A percentile compares a stretch with the other conserved stretches of the same genome.
Conservation (phyloP, 2,888 invertebrate species). For the Caenorhabditis sinica region DNA sequence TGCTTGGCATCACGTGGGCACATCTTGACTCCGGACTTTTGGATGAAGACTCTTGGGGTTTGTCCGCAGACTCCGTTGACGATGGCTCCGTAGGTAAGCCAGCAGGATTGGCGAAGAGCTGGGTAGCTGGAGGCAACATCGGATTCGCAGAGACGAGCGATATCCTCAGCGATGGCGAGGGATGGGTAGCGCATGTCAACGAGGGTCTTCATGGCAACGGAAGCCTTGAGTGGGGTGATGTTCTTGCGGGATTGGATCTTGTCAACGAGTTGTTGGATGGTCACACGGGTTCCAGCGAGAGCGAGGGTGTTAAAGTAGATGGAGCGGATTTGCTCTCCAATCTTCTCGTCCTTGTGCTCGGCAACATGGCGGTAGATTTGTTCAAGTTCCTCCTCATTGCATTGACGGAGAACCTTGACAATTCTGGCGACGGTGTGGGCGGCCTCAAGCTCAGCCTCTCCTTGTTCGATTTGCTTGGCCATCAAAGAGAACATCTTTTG, state of each 20-base stretch:
- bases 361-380: slow-evolving; percentile 58
- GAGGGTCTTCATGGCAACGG: slow-evolving; percentile 73
- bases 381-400: slow-evolving; percentile 75
- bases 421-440: slow-evolving; percentile 73
- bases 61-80: slow-evolving; percentile 78
- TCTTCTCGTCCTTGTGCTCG: slow-evolving; percentile 67
- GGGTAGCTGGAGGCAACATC: slow-evolving; percentile 57
- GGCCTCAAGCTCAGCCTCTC: slow-evolving; percentile 68
- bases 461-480: slow-evolving; percentile 69
- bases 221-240: slow-evolving; percentile 71
- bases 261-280: slow-evolving; percentile 73
- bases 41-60: slow-evolving; percentile 61
- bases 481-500: slow-evolving; percentile 67
- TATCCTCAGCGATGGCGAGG: slow-evolving; percentile 65
- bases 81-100: slow-evolving; percentile 76
- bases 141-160: slow-evolving; percentile 70
- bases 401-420: slow-evolving; percentile 75
- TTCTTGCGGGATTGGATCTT: slow-evolving; percentile 72
- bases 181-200: slow-evolving; percentile 74
- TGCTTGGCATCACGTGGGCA: slow-evolving; percentile 75
- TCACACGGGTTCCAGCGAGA: slow-evolving; percentile 75
- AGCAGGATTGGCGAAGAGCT: slow-evolving; percentile 76
- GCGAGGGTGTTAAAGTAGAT: slow-evolving; percentile 77
- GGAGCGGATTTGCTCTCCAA: slow-evolving; percentile 70
- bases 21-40: slow-evolving; percentile 62